Evolutionary conservation across 2,797 vertebrate genomes (phyloP).

Genomic region (Melanotaenia pygmaea): DNA sequence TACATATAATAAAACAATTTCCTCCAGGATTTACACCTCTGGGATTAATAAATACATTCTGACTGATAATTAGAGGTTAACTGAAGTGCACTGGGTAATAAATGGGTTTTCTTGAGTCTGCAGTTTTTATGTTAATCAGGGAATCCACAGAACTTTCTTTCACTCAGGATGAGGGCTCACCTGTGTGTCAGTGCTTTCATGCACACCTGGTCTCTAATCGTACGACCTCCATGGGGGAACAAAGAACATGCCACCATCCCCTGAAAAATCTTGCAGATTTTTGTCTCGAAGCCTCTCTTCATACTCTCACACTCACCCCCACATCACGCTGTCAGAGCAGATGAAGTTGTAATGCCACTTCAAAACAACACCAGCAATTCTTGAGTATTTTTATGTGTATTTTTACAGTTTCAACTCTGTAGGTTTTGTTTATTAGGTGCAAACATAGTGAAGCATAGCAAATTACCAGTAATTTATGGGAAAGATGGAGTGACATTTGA

Average conservation of each 20-base stretch:
- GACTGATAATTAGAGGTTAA: neutral
- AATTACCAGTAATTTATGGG: too few species aligned
- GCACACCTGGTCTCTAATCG: slow-evolving; percentile 59
- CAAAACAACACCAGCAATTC: neutral
- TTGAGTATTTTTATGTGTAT: slow-evolving; percentile 1
- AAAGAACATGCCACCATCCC: slow-evolving; percentile 32
- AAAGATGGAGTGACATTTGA: too few species aligned
- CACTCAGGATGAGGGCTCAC: slow-evolving; percentile 57
- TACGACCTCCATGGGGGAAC: slow-evolving; percentile 25
- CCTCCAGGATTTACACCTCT: too few species aligned
- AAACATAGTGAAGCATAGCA: too few species aligned
- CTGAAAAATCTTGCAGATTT: slow-evolving; percentile 15
- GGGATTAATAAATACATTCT: too few species aligned
- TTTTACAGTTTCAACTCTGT: too few species aligned
- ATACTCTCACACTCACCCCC: slow-evolving; percentile 12
- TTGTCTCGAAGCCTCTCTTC: slow-evolving; percentile 30
- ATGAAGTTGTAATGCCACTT: too few species aligned
- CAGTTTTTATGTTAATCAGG: slow-evolving; percentile 14
- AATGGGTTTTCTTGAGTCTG: neutral
- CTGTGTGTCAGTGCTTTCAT: slow-evolving; percentile 42
- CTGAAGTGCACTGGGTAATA: neutral
- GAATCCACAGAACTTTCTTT: neutral
- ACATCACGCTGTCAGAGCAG: too few species aligned
- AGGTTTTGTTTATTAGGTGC: too few species aligned
- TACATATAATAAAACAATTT: too few species aligned